Evolutionary conservation across 2,113 vertebrate genomes (phyloP).

Genomic region (Plecturocebus donacophilus): DNA sequence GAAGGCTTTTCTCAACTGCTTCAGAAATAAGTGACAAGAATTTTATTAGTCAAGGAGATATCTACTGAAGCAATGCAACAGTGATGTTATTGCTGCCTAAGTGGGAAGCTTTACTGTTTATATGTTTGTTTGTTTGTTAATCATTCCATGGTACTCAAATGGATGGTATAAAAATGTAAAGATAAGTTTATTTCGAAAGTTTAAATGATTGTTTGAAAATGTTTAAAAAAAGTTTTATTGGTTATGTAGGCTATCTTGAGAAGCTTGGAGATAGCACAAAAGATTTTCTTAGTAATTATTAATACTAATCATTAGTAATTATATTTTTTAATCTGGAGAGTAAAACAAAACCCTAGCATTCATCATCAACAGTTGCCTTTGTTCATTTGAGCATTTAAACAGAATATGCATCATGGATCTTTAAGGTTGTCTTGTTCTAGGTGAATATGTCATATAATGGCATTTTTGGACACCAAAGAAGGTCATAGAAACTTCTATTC

Average conservation of each 20-base stretch:
- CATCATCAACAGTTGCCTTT: conserved; percentile 19
- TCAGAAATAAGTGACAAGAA: conserved; percentile 38
- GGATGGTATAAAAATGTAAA: background rate
- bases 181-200: background rate
- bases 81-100: conserved; percentile 27
- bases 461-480: background rate
- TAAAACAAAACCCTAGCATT: conserved; percentile 29
- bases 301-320: conserved; percentile 37
- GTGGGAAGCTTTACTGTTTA: background rate
- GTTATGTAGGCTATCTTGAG: background rate
- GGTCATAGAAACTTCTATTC: background rate
- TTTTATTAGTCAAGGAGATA: conserved; percentile 29
- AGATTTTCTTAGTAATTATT: conserved; percentile 53
- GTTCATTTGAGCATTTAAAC: background rate
- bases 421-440: background rate
- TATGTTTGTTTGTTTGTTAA: conserved; percentile 45
- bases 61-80: background rate
- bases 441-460: fast-evolving
- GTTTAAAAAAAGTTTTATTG: background rate
- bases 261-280: background rate
- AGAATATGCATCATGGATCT: background rate
- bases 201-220: conserved; percentile 7
- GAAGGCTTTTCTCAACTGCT: background rate
- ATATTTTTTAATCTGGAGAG: conserved; percentile 35
- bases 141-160: background rate